Base-by-base conservation (phyloP, 2,113 vertebrate species). In the Lethenteron reissneri region DNA sequence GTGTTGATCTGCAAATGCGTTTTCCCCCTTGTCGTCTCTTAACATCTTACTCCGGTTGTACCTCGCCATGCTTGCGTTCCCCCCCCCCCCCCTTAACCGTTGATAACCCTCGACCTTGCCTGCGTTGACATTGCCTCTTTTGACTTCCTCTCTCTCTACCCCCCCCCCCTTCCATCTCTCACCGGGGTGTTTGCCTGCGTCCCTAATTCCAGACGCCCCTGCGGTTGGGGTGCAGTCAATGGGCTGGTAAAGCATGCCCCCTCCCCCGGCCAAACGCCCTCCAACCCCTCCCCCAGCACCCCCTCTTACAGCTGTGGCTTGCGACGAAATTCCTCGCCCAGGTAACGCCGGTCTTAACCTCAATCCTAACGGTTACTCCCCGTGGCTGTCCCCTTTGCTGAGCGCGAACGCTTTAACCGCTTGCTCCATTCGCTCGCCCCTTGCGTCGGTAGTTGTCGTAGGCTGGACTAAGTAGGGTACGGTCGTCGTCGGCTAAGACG, bases 221-320 rank as follows among this genome's bases (percentile, higher is more conserved):
- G 90, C 90, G 90, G 86, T 82, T 96, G 91, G 90, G 89, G 88
- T 87, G 88, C 90, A 78, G 88, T 3, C 41, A 41, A 96, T 72
- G 89, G 88, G 83, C 83, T 88, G 73, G 85, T 85, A 83, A 97
- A 96, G 85, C 89, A 88, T 79, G 83, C 87, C 80, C 83, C 87
- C 79, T 83, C 87, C 83, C 85, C 88, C 87, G 85, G 85, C 85
- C 88, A 87, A 79, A 84, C 90, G 83, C 87, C 86, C 85, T 87
- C 90, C 82, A 82, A 86, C 84, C 86, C 88, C 80, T 85, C 86
- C 75, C 41, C 41, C 41, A 41, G 41, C 41, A 41, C 41, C 41
- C 86, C 85, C 85, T 88, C 90, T 81, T 86, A 87, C 81, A 85
- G 89, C 83, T 92, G 91, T 88, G 85, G 83, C 86, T 88, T 94